Evolutionary conservation across 1,140 invertebrate genomes (phyloP), one percentile per base, ranked within the genome.

Genomic region (Achatina immaculata): DNA sequence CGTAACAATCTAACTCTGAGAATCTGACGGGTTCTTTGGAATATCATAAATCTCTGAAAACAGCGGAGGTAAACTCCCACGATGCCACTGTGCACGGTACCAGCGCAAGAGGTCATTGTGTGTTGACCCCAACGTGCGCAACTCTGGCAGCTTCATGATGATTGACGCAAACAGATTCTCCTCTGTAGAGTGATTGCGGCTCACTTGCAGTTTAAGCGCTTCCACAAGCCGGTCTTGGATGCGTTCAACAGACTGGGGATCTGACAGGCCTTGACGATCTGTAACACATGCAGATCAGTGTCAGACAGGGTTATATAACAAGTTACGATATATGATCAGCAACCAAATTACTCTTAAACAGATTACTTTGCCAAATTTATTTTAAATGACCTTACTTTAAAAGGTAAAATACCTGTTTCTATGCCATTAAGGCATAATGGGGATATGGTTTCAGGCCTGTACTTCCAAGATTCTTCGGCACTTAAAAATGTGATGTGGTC

Each of bases 11-110:
- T 58, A 58, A n/a, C 55, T 58, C 11, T 83, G 78, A 73, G 82
- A 62, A 65, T 82, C 81, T 40, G 77, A 79, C 9, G 96, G 95
- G 88, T 94, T 94, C 92, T 96, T 97, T 69, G 97, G 96, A 93
- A 99, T 98, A 93, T 99, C 97, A 91, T 98, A 99, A 86, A 98
- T 98, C 92, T 99, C 97, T 38, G 97, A 96, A 91, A 98, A 99
- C 51, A 99, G 94, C 0, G 97, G 96, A 45, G 97, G 97, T 86
- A 98, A 93, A 73, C 94, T 93, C 48, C 98, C 93, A 85, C 95
- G 94, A 78, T 93, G 93, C 96, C 96, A 98, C 91, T 97, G 95
- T 80, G 94, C 92, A 82, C 96, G 94, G 90, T 96, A 97, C 96
- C 97, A 99, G 86, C 96, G 94, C 83, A 99, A 93, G 84, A 97